Conservation (phyloP, 2,797 vertebrate species). For the Mormyrus proboscirostris region DNA sequence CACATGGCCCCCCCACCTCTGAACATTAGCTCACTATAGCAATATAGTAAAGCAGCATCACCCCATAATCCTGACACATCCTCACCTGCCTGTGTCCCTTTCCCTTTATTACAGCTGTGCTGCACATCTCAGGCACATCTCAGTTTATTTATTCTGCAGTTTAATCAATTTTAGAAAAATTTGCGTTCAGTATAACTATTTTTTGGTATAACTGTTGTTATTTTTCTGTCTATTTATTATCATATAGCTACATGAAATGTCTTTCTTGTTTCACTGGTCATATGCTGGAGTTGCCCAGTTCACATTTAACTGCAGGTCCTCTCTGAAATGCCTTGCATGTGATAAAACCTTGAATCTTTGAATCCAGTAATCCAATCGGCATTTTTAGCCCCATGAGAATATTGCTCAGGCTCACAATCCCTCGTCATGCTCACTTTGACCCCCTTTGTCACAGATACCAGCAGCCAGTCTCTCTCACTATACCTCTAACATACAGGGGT, state of each 20-base stretch:
- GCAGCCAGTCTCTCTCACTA: neutral
- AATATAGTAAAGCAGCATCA: neutral
- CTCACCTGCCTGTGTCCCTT: neutral
- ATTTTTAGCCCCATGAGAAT: slow-evolving; percentile 6
- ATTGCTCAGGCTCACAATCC: neutral
- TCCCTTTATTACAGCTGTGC: neutral
- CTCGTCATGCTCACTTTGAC: neutral
- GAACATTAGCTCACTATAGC: neutral
- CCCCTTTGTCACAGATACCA: neutral
- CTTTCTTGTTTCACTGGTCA: neutral
- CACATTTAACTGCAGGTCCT: neutral
- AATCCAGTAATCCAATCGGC: neutral
- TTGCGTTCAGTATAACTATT: neutral
- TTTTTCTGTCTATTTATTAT: neutral
- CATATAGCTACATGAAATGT: neutral
- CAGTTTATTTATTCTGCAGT: neutral
- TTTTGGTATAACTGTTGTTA: neutral
- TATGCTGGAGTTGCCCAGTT: neutral
- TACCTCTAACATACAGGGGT: neutral
- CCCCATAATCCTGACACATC: neutral
- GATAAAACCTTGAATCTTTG: neutral
- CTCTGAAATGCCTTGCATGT: neutral
- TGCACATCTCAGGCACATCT: neutral
- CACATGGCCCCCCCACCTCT: neutral
- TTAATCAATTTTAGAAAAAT: neutral